These are phyloP conservation scores for Bombus waltoni DNA, from an alignment of 1,140 invertebrate genomes.

Conservation along the genomic window DNA sequence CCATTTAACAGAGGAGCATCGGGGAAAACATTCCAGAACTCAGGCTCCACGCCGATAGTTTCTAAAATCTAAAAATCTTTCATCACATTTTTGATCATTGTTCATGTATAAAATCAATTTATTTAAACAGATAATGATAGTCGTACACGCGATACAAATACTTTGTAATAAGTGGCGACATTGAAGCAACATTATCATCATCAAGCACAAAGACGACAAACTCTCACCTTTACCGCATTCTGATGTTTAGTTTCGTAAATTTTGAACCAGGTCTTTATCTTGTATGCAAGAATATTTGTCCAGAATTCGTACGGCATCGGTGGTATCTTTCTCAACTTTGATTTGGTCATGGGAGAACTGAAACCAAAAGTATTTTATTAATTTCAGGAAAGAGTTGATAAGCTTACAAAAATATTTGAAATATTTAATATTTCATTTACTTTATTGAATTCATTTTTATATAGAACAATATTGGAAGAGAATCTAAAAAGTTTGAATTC, in stretches of 20 bases:
- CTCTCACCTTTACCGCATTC: conserved; percentile 80
- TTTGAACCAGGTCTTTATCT: conserved; percentile 84
- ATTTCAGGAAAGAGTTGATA: background rate
- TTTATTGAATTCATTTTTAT: background rate
- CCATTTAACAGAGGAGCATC: conserved; percentile 81
- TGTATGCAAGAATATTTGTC: conserved; percentile 83
- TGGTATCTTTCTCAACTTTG: conserved; percentile 79
- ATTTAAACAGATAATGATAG: background rate
- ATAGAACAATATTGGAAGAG: background rate
- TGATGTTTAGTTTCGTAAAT: conserved; percentile 80
- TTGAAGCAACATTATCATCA: background rate
- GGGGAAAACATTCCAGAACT: conserved; percentile 83
- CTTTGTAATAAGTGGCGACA: background rate
- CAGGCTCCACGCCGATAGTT: conserved; percentile 82
- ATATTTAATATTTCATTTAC: background rate
- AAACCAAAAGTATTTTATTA: conserved; percentile 45
- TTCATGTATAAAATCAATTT: background rate
- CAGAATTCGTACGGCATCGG: conserved; percentile 86
- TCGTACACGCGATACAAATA: background rate
- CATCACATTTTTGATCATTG: conserved; percentile 50
- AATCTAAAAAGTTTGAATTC: background rate
- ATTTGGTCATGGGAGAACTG: conserved; percentile 73
- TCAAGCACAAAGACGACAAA: background rate
- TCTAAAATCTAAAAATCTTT: conserved; percentile 82
- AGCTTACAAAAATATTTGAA: background rate